phyloP scores from a whole-genome alignment of 2,888 invertebrate genomes.

The Cephus pygmeus region DNA sequence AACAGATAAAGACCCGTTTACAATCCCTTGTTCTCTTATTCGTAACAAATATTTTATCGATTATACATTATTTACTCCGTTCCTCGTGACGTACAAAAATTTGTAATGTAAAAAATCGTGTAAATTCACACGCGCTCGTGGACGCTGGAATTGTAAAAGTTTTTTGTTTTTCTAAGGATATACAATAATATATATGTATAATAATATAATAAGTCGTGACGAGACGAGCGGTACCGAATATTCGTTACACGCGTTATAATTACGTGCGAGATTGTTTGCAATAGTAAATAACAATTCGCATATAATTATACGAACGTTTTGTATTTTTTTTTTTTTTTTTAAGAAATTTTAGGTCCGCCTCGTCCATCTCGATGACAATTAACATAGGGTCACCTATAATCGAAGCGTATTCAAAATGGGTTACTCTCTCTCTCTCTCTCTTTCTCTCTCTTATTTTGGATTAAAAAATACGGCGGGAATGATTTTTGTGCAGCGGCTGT shows the following conservation, averaged over 20 bases:
- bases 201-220: not conserved
- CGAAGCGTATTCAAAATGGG: constrained; percentile 26
- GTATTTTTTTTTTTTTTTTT: not conserved
- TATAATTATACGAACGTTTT: not conserved
- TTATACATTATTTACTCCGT: constrained; percentile 35
- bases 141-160: constrained; percentile 28
- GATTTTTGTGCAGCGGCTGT: constrained; percentile 22
- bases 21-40: constrained; percentile 7
- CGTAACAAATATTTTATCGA: constrained; percentile 20
- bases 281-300: not conserved
- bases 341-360: not conserved
- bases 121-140: constrained; percentile 44
- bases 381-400: constrained; percentile 24
- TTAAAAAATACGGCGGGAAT: constrained; percentile 29
- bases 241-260: not conserved
- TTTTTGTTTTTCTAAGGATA: constrained; percentile 17
- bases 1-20: not conserved
- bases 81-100: constrained; percentile 44
- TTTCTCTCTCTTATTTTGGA: constrained; percentile 5
- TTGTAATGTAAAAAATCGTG: constrained; percentile 53
- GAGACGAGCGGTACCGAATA: not conserved
- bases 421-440: constrained; percentile 10
- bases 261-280: not conserved
- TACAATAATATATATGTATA: constrained; percentile 10
- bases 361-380: constrained; percentile 5